A percentile compares a stretch with the other conserved stretches of the same genome.
These are phyloP conservation scores for Crambe crambe DNA, from an alignment of 37 sponge, comb jelly and placozoan species.

Conservation along the genomic window DNA sequence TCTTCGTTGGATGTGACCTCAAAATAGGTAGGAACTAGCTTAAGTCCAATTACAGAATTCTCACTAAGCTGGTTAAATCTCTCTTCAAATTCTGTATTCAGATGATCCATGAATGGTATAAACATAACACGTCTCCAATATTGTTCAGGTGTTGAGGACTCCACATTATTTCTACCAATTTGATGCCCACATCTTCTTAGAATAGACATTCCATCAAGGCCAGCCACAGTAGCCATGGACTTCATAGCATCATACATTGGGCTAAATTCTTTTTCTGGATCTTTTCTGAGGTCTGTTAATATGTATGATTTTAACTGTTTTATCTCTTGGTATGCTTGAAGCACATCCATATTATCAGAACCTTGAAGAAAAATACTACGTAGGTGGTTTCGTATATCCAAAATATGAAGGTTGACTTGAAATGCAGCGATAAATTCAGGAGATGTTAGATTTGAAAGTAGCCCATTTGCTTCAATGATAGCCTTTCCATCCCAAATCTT, in stretches of 20 bases:
- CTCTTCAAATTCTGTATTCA: background rate
- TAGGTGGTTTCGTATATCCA: background rate
- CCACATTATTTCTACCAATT: background rate
- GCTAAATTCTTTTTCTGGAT: background rate
- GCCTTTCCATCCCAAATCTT: background rate
- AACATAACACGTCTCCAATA: background rate
- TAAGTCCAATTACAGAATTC: background rate
- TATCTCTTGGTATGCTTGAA: background rate
- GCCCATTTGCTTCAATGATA: background rate
- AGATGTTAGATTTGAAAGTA: background rate
- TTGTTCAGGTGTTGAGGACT: background rate
- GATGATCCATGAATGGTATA: background rate
- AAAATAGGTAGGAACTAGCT: no score
- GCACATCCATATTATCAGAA: background rate
- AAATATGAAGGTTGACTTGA: background rate
- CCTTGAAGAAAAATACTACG: background rate
- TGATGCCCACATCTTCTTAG: background rate
- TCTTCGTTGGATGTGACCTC: no score
- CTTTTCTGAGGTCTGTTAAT: background rate
- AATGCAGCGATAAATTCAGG: background rate
- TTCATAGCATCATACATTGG: no score
- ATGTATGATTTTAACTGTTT: background rate
- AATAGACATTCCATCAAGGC: background rate
- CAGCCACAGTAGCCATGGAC: background rate
- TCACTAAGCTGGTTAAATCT: background rate